Conservation (phyloP, 2,797 vertebrate genomes). For the Poeciliopsis presidionis region DNA sequence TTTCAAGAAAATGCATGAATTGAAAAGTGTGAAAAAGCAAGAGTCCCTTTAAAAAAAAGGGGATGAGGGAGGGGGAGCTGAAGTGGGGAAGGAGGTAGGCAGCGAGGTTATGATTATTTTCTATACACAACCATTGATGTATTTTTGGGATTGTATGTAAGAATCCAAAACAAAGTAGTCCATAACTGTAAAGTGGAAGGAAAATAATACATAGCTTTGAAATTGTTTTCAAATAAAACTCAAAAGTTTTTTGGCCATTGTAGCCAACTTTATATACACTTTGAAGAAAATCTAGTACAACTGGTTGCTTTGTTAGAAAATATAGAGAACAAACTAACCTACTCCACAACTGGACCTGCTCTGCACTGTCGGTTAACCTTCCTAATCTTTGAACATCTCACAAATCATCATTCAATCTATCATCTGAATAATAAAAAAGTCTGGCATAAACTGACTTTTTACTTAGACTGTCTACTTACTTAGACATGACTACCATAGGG, state of each 20-base stretch:
- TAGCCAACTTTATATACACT: not conserved
- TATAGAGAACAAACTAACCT: not conserved
- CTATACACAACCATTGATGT: not conserved
- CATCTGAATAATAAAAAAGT: not conserved
- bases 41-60: not conserved
- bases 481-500: not conserved
- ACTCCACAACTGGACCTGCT: no score
- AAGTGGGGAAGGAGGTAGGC: fast-evolving
- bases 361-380: no score
- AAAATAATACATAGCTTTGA: not conserved
- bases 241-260: not conserved
- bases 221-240: not conserved
- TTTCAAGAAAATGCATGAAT: not conserved
- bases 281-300: not conserved
- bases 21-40: not conserved
- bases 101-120: not conserved
- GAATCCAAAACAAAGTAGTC: not conserved
- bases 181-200: not conserved
- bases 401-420: not conserved
- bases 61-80: no score
- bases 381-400: not conserved
- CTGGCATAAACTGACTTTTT: not conserved
- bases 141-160: not conserved
- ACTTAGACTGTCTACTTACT: not conserved
- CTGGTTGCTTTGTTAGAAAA: not conserved